Evolutionary conservation across 1,140 invertebrate species (phyloP).

Genomic region (Drosophila obscura): DNA sequence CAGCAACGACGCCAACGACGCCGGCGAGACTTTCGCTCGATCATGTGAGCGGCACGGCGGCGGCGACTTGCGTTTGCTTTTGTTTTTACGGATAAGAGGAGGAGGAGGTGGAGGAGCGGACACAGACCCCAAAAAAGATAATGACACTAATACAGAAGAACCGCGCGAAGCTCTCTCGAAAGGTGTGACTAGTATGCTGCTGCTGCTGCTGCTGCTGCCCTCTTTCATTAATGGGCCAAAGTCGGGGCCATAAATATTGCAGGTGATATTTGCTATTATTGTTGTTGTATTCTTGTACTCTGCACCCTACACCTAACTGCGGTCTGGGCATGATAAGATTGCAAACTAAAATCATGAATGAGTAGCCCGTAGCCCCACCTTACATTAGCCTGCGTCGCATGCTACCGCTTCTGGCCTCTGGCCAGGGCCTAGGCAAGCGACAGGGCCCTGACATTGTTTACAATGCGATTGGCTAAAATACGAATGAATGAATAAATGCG

Average conservation of each 20-base stretch:
- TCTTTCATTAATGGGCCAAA: slow-evolving; percentile 58
- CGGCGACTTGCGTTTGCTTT: slow-evolving; percentile 51
- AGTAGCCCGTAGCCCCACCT: slow-evolving; percentile 11
- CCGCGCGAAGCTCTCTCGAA: no score
- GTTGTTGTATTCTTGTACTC: slow-evolving; percentile 48
- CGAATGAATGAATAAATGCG: slow-evolving; percentile 14
- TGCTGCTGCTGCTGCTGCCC: slow-evolving; percentile 55
- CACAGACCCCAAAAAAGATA: slow-evolving; percentile 44
- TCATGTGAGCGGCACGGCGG: slow-evolving; percentile 70
- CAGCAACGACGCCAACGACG: slow-evolving; percentile 13
- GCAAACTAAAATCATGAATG: slow-evolving; percentile 70
- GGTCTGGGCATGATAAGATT: slow-evolving; percentile 58
- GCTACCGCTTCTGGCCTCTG: no score
- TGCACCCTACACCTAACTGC: slow-evolving; percentile 32
- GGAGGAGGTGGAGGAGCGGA: not conserved
- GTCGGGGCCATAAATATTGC: slow-evolving; percentile 41
- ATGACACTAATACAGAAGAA: slow-evolving; percentile 18
- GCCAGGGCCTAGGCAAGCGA: not conserved
- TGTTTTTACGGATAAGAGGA: slow-evolving; percentile 8
- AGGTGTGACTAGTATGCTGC: slow-evolving; percentile 10
- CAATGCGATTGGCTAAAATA: slow-evolving; percentile 42
- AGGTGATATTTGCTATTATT: slow-evolving; percentile 9
- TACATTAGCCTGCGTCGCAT: not conserved
- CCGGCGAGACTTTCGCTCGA: slow-evolving; percentile 66
- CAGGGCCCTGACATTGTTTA: slow-evolving; percentile 72